Evolutionary conservation across 2,888 invertebrate species (phyloP).

Genomic region (Xiphydria camelus): DNA sequence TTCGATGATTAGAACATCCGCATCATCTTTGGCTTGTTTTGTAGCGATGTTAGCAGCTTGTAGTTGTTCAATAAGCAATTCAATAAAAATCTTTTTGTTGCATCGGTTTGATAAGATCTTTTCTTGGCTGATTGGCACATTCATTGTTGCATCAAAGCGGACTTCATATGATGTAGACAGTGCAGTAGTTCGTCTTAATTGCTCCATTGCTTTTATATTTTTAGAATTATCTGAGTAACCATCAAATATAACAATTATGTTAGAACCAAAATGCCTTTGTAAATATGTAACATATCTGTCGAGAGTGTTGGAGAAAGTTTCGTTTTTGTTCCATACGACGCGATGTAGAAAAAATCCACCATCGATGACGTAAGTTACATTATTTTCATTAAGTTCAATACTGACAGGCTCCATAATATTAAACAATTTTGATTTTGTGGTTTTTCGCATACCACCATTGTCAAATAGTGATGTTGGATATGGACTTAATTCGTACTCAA

Average conservation of each 20-base stretch:
- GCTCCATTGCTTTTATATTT: slow-evolving; percentile 49
- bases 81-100: slow-evolving; percentile 35
- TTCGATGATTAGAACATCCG: slow-evolving; percentile 35
- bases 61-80: slow-evolving; percentile 46
- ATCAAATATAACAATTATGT: slow-evolving; percentile 24
- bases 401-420: slow-evolving; percentile 20
- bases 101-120: slow-evolving; percentile 18
- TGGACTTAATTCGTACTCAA: slow-evolving; percentile 22
- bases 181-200: slow-evolving; percentile 47
- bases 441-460: slow-evolving; percentile 30
- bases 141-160: slow-evolving; percentile 45
- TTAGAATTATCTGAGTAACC: slow-evolving; percentile 43
- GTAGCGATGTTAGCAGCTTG: slow-evolving; percentile 44
- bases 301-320: slow-evolving; percentile 25
- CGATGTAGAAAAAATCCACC: slow-evolving; percentile 40
- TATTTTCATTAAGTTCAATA: slow-evolving; percentile 28
- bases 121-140: slow-evolving; percentile 38
- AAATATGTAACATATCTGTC: slow-evolving; percentile 32
- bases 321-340: slow-evolving; percentile 38
- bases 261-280: slow-evolving; percentile 9
- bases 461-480: slow-evolving; percentile 20
- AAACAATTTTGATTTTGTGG: slow-evolving; percentile 10
- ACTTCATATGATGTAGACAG: slow-evolving; percentile 47
- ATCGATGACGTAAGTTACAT: slow-evolving; percentile 32
- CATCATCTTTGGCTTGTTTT: slow-evolving; percentile 36